Base-by-base conservation (phyloP, 2,888 invertebrate genomes). In the Temnothorax unifasciatus region DNA sequence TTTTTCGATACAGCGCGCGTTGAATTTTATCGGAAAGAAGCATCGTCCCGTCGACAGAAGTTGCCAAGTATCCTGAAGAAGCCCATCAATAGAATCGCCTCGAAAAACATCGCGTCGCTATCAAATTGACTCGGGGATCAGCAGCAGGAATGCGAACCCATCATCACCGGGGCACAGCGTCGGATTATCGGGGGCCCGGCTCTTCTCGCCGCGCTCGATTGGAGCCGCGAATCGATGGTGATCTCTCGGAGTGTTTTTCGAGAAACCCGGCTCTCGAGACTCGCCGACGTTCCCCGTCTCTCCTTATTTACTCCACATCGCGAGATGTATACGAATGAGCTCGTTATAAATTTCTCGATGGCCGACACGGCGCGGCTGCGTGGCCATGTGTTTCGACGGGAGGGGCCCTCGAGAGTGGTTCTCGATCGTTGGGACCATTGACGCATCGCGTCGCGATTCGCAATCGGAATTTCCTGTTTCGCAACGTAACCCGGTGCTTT, bases 81-180 rank as follows among this genome's bases (percentile, higher is more conserved):
- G 63, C 69, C 77, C 41, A 63, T 52, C 83, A 64, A 52, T 69
- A n/a, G 75, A 76, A 71, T 73, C 77, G 68, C 57, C 50, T 57
- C 59, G 52, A 38, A 66, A 64, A 47, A 63, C 50, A 68, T 47
- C 25, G 82, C 66, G 50, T 79, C 82, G 69, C 63, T 66, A 68
- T 52, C 64, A 71, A 69, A 88, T 71, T 77, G 69, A 68, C 68
- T 57, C 68, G 75, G 81, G 73, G 71, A 89, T 84, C 82, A 52
- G 34, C 79, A 71, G 54, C 41, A 81, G 87, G 83, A 89, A 88
- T 89, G 83, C 83, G 75, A 89, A 74, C 68, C 76, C 83, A 83
- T 89, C 87, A 82, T 76, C 84, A 84, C 82, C 68, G 87, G 52
- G 87, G 52, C 73, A 29, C 77, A n/a, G n/a, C 66, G 81, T 59